These are phyloP conservation scores for Lepidochitona cinerea DNA, from an alignment of 2,888 invertebrate genomes.

Conservation along the genomic window DNA sequence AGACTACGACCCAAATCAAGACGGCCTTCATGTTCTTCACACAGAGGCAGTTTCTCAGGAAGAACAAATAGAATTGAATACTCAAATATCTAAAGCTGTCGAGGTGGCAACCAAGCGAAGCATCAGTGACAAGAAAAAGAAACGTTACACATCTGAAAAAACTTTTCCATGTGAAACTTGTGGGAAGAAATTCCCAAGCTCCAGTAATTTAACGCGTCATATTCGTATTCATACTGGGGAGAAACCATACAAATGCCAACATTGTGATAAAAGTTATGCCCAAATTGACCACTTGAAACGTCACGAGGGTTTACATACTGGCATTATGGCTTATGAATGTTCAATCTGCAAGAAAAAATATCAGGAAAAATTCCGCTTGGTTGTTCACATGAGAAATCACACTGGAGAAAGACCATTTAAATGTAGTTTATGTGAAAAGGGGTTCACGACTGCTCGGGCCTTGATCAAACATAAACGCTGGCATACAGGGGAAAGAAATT, in stretches of 20 bases:
- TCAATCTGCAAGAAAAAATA: background rate
- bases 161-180: background rate
- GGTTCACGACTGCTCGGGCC: background rate
- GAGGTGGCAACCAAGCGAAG: background rate
- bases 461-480: background rate
- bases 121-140: background rate
- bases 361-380: constrained; percentile 3
- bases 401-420: background rate
- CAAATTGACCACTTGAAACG: constrained; percentile 4
- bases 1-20: too few relatives aligned
- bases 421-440: background rate
- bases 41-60: background rate
- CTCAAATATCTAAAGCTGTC: background rate
- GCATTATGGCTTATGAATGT: background rate
- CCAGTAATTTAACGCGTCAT: background rate
- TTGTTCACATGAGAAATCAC: background rate
- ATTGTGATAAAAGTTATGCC: background rate
- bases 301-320: background rate
- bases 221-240: background rate
- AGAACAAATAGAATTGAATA: background rate
- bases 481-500: constrained; percentile 8
- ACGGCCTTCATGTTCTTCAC: background rate
- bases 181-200: constrained; percentile 3
- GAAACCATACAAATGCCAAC: background rate
- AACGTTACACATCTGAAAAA: background rate